Base-by-base conservation (phyloP, 2,888 invertebrate species). In the Ernsta delagoae region DNA sequence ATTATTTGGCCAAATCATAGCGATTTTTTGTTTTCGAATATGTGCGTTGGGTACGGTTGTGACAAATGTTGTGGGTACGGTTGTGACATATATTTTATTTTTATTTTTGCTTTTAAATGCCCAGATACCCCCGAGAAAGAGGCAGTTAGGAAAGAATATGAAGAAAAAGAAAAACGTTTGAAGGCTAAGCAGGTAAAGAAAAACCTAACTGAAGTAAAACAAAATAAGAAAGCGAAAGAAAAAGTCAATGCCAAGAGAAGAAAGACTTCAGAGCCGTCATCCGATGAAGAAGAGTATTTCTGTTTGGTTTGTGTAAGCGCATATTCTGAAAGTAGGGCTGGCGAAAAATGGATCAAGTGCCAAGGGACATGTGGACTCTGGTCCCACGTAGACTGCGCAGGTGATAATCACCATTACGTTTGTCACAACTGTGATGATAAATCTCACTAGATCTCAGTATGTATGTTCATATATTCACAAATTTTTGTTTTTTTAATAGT, bases 341-440 rank as follows among this genome's bases (percentile, higher is more conserved):
- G 45, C n/a, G 45, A 45, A n/a, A 45, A 45, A 45, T 45, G 45
- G 45, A 45, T 45, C 45, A 45, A 45, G n/a, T 45, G 45, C n/a
- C 45, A 45, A 45, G 45, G 45, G 6, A 45, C 11, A 45, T 45
- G 45, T 45, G 45, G 45, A 11, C 45, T 45, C 45, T 45, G 45
- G 45, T 11, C n/a, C 4, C n/a, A 41, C 41, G 11, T 45, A 45
- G 45, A 45, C 3, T 45, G 45, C n/a, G n/a, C 45, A n/a, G n/a
- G 45, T 45, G 45, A n/a, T 45, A 45, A n/a, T 45, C 45, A n/a
- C n/a, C n/a, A 45, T 45, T 45, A 45, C 45, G 6, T 45, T 45
- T 45, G 45, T 45, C n/a, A 45, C n/a, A 45, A 45, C n/a, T 45
- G n/a, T 45, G 45, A 45, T n/a, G 45, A 45, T 41, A 9, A 41